phyloP scores from a whole-genome alignment of 2,888 invertebrate species.

The Pimpla rufipes region DNA sequence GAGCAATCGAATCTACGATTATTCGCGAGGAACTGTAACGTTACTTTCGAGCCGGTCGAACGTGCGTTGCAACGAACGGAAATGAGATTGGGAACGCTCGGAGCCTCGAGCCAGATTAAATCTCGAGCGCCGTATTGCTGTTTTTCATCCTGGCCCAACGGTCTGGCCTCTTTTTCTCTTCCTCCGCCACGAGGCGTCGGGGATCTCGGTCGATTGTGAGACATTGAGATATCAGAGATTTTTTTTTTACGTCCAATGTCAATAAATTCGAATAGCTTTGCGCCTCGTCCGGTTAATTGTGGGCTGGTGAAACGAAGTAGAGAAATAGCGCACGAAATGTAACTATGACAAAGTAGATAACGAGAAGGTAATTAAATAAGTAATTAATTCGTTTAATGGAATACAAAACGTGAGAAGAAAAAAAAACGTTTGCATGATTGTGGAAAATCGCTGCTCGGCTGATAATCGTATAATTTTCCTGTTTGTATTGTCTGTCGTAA shows the following conservation, averaged over 20 bases:
- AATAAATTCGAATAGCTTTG: background rate
- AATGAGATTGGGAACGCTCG: slow-evolving; percentile 57
- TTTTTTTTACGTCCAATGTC: too few relatives aligned
- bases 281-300: too few relatives aligned
- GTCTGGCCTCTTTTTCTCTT: slow-evolving; percentile 43
- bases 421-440: background rate
- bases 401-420: background rate
- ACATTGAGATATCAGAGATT: slow-evolving; percentile 18
- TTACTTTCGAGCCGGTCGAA: slow-evolving; percentile 13
- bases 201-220: slow-evolving; percentile 34
- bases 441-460: too few relatives aligned
- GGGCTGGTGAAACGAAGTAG: too few relatives aligned
- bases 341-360: background rate
- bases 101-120: slow-evolving; percentile 64
- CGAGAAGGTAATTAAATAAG: background rate
- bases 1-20: background rate
- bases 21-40: slow-evolving; percentile 16
- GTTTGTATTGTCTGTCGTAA: background rate
- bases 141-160: slow-evolving; percentile 42
- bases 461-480: background rate
- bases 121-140: slow-evolving; percentile 33
- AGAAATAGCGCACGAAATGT: too few relatives aligned
- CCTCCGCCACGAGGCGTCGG: background rate
- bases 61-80: slow-evolving; percentile 47
- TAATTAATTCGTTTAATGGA: background rate